Evolutionary conservation across 1,140 invertebrate species (phyloP).

Genomic region (Pseudomyrmex sp.): DNA sequence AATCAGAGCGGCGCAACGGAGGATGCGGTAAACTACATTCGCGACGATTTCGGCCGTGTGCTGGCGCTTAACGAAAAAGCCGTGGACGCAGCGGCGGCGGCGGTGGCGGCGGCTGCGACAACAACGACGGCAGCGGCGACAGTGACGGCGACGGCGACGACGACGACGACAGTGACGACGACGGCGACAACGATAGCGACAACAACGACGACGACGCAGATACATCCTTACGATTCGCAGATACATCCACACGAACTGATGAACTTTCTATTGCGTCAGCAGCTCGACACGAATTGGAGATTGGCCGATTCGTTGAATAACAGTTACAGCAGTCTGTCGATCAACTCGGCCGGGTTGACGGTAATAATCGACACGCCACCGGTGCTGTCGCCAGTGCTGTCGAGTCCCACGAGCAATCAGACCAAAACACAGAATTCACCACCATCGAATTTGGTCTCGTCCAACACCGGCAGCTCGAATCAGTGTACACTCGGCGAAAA

Average conservation of each 20-base stretch:
- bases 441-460: conserved; percentile 72
- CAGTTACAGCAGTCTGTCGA: conserved; percentile 86
- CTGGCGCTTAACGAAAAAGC: conserved; percentile 94
- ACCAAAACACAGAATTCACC: conserved; percentile 78
- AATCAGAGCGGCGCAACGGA: conserved; percentile 95
- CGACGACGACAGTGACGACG: too few species aligned
- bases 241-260: conserved; percentile 72
- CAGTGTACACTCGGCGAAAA: conserved; percentile 68
- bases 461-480: conserved; percentile 71
- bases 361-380: conserved; percentile 87
- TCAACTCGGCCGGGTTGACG: conserved; percentile 87
- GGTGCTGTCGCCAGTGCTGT: conserved; percentile 80
- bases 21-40: conserved; percentile 95
- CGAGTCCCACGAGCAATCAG: conserved; percentile 79
- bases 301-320: conserved; percentile 84
- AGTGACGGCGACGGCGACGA: too few species aligned
- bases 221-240: conserved; percentile 67
- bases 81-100: conserved; percentile 85
- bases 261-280: conserved; percentile 83
- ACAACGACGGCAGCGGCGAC: too few species aligned
- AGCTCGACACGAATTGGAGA: conserved; percentile 81
- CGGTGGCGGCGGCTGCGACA: conserved; percentile 74
- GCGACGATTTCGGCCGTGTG: conserved; percentile 89
- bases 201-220: conserved; percentile 5
- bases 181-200: too few species aligned